Base-by-base conservation (phyloP, 2,888 invertebrate genomes). In the Proisotoma minuta region DNA sequence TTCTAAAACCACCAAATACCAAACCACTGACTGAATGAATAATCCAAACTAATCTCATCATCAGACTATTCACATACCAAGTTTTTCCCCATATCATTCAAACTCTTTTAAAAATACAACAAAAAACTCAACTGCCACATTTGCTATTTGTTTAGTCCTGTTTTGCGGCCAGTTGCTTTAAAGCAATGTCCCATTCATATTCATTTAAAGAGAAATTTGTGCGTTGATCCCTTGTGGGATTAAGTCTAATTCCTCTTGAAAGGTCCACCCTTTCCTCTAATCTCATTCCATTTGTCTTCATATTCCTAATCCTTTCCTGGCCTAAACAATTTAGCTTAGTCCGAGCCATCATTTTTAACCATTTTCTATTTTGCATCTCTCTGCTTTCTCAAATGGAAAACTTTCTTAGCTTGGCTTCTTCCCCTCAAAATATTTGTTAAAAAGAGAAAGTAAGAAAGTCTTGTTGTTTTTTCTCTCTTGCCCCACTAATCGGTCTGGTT, bases 401-500 rank as follows among this genome's bases (percentile, higher is more conserved):
- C n/a, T n/a, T n/a, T n/a, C n/a, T n/a, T n/a, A n/a, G n/a, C n/a
- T n/a, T n/a, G n/a, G n/a, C n/a, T n/a, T n/a, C n/a, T n/a, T n/a
- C n/a, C n/a, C n/a, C n/a, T 26, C 39, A 39, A 27, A 24, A 56
- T 49, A 43, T 51, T 40, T 51, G 18, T 53, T 50, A 28, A 39
- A n/a, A n/a, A n/a, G n/a, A n/a, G n/a, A n/a, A n/a, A n/a, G n/a
- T n/a, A n/a, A n/a, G n/a, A n/a, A n/a, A n/a, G n/a, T n/a, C n/a
- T n/a, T n/a, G n/a, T n/a, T n/a, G n/a, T n/a, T n/a, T n/a, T n/a
- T n/a, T n/a, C n/a, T n/a, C n/a, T n/a, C n/a, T n/a, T n/a, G n/a
- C n/a, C n/a, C n/a, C n/a, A n/a, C n/a, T n/a, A n/a, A n/a, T n/a
- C 62, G 92, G 92, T 92, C 29, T 93, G 92, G 92, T 92, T 92